A percentile compares a stretch with the other conserved stretches of the same genome.
These are phyloP conservation scores for human DNA, from an alignment of 2,113 vertebrate genomes.

Conservation along the genomic window DNA sequence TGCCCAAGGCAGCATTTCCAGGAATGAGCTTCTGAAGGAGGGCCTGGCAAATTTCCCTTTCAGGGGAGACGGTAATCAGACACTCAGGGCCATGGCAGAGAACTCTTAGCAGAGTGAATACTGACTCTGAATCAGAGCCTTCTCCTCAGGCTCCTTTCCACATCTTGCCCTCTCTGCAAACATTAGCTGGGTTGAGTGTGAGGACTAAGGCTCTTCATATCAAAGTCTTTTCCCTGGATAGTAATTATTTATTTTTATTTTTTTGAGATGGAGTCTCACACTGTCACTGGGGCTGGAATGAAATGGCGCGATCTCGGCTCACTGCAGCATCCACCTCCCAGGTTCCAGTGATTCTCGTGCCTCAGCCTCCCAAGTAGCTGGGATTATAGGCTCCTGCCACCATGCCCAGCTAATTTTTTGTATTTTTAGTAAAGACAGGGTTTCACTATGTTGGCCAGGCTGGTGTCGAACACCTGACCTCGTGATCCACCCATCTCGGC, in stretches of 20 bases:
- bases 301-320: accelerated
- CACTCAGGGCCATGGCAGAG: background rate
- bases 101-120: background rate
- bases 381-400: too few relatives aligned
- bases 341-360: too few relatives aligned
- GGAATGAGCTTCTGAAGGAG: background rate
- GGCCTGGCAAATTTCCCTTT: background rate
- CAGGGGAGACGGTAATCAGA: background rate
- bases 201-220: background rate
- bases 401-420: too few relatives aligned
- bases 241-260: conserved; percentile 37
- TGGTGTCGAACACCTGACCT: too few relatives aligned
- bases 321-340: too few relatives aligned
- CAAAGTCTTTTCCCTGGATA: background rate
- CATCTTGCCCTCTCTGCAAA: background rate
- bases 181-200: background rate
- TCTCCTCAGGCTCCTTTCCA: background rate
- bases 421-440: too few relatives aligned
- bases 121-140: background rate
- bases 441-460: too few relatives aligned
- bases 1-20: background rate
- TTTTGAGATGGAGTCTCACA: too few relatives aligned
- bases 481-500: too few relatives aligned
- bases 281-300: too few relatives aligned
- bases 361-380: too few relatives aligned